Evolutionary conservation across 2,113 vertebrate species (phyloP).

Genomic region (Oxyura jamaicensis): DNA sequence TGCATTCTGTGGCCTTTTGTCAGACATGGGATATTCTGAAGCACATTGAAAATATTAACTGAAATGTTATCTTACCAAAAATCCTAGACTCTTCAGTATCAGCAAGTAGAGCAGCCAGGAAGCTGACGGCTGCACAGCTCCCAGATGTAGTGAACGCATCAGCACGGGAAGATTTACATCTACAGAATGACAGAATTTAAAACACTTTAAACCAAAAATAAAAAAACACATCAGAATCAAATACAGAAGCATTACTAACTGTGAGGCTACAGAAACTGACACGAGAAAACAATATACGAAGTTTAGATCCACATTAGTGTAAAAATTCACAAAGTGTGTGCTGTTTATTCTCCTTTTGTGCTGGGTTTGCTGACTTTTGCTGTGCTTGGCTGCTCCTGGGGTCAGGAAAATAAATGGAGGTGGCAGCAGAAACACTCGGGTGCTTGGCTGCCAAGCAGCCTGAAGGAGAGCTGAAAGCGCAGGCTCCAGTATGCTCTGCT

Average conservation of each 20-base stretch:
- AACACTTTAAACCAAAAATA: background rate
- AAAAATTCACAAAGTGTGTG: background rate
- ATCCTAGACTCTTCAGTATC: conserved; percentile 33
- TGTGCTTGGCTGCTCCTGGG: background rate
- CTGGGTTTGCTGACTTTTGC: rapidly evolving
- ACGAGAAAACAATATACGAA: background rate
- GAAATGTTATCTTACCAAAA: background rate
- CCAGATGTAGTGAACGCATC: background rate
- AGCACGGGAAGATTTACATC: background rate
- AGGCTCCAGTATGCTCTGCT: too few species aligned
- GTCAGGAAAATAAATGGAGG: background rate
- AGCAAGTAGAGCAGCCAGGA: conserved; percentile 15
- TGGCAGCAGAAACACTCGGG: rapidly evolving
- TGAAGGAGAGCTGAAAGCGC: background rate
- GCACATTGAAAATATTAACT: background rate
- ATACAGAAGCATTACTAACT: background rate
- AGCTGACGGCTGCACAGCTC: background rate
- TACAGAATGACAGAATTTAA: background rate
- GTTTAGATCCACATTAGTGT: rapidly evolving
- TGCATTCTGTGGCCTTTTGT: background rate
- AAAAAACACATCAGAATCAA: background rate
- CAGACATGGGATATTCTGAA: background rate
- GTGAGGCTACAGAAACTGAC: rapidly evolving
- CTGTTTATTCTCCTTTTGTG: background rate
- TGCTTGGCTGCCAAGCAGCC: rapidly evolving